Evolutionary conservation across 2,888 invertebrate genomes (phyloP), one percentile per base, ranked within the genome.

Genomic region (Anarsia innoxiella): DNA sequence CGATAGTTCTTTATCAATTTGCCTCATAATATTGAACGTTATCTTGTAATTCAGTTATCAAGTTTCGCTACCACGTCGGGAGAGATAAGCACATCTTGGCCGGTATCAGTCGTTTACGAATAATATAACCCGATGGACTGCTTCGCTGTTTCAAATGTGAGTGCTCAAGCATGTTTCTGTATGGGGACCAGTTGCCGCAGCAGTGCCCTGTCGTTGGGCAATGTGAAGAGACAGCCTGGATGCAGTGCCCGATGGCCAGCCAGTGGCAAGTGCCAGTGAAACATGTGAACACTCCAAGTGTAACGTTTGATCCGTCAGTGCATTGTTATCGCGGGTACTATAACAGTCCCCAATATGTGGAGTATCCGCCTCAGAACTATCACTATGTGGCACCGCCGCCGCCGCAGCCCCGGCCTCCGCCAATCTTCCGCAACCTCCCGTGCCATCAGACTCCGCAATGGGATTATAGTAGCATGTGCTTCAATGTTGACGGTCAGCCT

Each of bases 401-500:
- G 27, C 27, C 28, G 3, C 19, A 6, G 11, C 13, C 58, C 30
- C 61, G 59, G 38, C 55, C 56, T 13, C 46, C 54, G 6, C 59
- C 70, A 2, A 38, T 67, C 35, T 45, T 70, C 4, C 61, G 58
- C 5, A 63, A 68, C 27, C 47, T 85, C 39, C 90, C 89, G 0
- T 90, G 90, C 48, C 59, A 66, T 4, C 73, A 76, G 43, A 56
- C 45, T 11, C 66, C 59, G 26, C 79, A 87, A 33, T 91, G 89
- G 89, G 86, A 89, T 53, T 91, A 91, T 59, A 85, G 79, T 31
- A 86, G 86, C 58, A 83, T 82, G 80, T 91, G 91, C 59, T 91
- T 87, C 53, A 89, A 90, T 56, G 89, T 90, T 48, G 87, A 87
- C 42, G 86, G 87, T 0, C 88, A 88, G 51, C 84, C 90, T 0